A percentile compares a stretch with the other conserved stretches of the same genome.
Conservation (phyloP, 92 coral and sea anemone species). For the Palythoa heliodiscus region DNA sequence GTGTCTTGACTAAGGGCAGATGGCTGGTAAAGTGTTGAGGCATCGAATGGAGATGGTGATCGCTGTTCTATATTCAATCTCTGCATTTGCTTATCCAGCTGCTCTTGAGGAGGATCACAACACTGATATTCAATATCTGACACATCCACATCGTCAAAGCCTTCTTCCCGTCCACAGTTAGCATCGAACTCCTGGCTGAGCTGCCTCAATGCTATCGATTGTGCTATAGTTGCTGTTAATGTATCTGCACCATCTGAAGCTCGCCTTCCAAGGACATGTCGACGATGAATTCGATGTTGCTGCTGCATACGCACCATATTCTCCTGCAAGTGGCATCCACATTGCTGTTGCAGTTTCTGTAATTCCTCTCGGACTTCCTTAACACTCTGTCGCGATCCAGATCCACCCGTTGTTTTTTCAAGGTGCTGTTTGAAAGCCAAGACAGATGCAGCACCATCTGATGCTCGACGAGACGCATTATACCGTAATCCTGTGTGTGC, state of each 20-base stretch:
- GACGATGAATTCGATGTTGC: slow-evolving; percentile 80
- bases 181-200: slow-evolving; percentile 83
- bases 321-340: slow-evolving; percentile 78
- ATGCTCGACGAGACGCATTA: slow-evolving; percentile 90
- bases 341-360: slow-evolving; percentile 89
- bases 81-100: slow-evolving; percentile 92
- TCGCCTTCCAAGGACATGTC: slow-evolving; percentile 79
- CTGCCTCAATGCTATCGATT: slow-evolving; percentile 66
- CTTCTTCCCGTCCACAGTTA: slow-evolving; percentile 58
- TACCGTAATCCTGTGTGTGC: slow-evolving; percentile 88
- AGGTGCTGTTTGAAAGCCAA: slow-evolving; percentile 97
- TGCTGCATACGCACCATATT: slow-evolving; percentile 87
- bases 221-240: slow-evolving; percentile 83
- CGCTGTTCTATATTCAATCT: slow-evolving; percentile 87
- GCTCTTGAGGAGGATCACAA: slow-evolving; percentile 75
- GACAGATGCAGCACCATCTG: slow-evolving; percentile 96
- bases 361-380: slow-evolving; percentile 92
- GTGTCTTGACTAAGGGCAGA: slow-evolving; percentile 33
- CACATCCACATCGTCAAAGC: slow-evolving; percentile 52
- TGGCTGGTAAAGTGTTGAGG: slow-evolving; percentile 50
- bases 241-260: slow-evolving; percentile 96
- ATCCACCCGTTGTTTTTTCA: slow-evolving; percentile 70
- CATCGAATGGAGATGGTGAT: slow-evolving; percentile 63
- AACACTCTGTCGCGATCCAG: slow-evolving; percentile 86
- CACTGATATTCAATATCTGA: slow-evolving; percentile 54